phyloP scores from a whole-genome alignment of 2,797 vertebrate species.

The Hydrophis major region DNA sequence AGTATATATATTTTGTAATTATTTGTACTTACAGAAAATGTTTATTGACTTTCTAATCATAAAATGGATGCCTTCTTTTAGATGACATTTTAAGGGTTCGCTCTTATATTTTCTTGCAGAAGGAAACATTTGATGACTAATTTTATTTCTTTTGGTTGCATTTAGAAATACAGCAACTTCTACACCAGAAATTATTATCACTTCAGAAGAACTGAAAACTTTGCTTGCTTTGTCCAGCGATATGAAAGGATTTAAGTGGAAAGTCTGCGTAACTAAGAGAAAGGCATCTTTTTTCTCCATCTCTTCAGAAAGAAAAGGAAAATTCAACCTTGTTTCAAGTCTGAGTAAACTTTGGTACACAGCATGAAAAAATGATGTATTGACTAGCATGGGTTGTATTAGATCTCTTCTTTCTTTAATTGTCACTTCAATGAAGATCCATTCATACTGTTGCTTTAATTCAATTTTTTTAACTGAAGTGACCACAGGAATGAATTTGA shows the following conservation, averaged over 20 bases:
- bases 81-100: slow-evolving; percentile 7
- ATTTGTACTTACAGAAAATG: slow-evolving; percentile 33
- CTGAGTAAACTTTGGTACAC: background rate
- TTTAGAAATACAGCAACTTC: background rate
- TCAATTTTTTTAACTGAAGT: background rate
- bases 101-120: background rate
- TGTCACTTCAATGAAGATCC: background rate
- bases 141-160: slow-evolving; percentile 7
- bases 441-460: background rate
- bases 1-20: background rate
- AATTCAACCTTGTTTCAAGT: background rate
- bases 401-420: background rate
- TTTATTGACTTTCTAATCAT: slow-evolving; percentile 18
- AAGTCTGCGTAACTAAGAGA: background rate
- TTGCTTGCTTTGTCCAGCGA: background rate
- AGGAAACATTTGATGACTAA: background rate
- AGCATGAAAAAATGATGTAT: background rate
- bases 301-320: background rate
- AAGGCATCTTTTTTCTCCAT: background rate
- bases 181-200: background rate
- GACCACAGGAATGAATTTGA: background rate
- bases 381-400: background rate
- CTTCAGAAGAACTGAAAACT: background rate
- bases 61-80: slow-evolving; percentile 16
- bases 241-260: background rate